These are phyloP conservation scores for Poeciliopsis gracilis DNA, from an alignment of 2,797 vertebrate genomes.

Conservation along the genomic window DNA sequence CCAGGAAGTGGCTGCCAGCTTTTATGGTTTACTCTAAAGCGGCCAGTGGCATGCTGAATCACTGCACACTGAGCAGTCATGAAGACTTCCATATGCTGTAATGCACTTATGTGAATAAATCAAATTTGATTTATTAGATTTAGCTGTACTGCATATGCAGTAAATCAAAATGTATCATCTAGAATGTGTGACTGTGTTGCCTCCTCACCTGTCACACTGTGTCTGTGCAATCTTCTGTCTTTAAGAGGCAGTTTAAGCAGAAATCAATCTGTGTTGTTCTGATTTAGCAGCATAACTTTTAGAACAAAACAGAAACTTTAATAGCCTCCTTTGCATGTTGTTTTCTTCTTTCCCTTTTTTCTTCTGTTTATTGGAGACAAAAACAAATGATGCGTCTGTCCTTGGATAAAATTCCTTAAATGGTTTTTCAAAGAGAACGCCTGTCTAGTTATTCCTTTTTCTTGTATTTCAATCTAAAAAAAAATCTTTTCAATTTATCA, in stretches of 20 bases:
- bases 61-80: slow-evolving; percentile 23
- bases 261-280: slow-evolving; percentile 15
- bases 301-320: background rate
- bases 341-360: slow-evolving; percentile 8
- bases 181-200: slow-evolving; percentile 29
- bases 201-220: slow-evolving; percentile 38
- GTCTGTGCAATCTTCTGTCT: slow-evolving; percentile 36
- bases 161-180: slow-evolving; percentile 34
- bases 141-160: slow-evolving; percentile 27
- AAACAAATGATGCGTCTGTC: slow-evolving; percentile 35
- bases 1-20: slow-evolving; percentile 22
- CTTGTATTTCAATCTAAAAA: slow-evolving; percentile 69
- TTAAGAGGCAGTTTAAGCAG: slow-evolving; percentile 21
- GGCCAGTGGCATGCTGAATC: slow-evolving; percentile 11
- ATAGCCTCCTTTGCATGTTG: background rate
- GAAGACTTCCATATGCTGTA: slow-evolving; percentile 17
- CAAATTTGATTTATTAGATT: slow-evolving; percentile 42
- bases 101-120: slow-evolving; percentile 29
- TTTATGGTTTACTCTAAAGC: slow-evolving; percentile 33
- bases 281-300: slow-evolving; percentile 3
- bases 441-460: slow-evolving; percentile 59
- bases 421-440: slow-evolving; percentile 32
- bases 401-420: slow-evolving; percentile 48
- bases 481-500: slow-evolving; percentile 65
- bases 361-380: slow-evolving; percentile 15